Percentiles rank a stretch among this genome's conserved stretches.
These are phyloP conservation scores for Uloborus diversus DNA, from an alignment of 1,140 invertebrate species.

Conservation along the genomic window DNA sequence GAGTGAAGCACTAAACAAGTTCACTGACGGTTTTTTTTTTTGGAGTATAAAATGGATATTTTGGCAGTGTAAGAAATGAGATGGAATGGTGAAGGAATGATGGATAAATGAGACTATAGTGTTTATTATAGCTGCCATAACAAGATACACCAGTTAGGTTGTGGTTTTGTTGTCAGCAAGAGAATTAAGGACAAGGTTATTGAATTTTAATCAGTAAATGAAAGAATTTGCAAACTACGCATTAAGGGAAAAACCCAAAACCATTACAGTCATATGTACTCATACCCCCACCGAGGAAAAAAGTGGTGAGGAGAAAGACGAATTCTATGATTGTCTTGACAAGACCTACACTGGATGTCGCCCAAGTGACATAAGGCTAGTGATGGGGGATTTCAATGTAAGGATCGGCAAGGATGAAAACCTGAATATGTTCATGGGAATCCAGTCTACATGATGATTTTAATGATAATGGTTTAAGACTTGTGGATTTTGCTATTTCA, in stretches of 20 bases:
- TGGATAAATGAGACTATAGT: slow-evolving; percentile 17
- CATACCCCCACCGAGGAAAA: slow-evolving; percentile 26
- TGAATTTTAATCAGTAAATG: slow-evolving; percentile 10
- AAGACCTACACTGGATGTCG: slow-evolving; percentile 8
- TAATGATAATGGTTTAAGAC: not conserved
- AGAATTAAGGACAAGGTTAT: slow-evolving; percentile 21
- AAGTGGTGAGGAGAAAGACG: slow-evolving; percentile 14
- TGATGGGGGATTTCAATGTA: slow-evolving; percentile 17
- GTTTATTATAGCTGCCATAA: slow-evolving; percentile 22
- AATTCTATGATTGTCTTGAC: slow-evolving; percentile 32
- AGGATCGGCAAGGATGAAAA: not conserved
- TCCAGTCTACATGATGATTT: not conserved
- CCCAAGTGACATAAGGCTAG: slow-evolving; percentile 18
- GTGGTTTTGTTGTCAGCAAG: slow-evolving; percentile 27
- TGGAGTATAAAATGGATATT: slow-evolving; percentile 34
- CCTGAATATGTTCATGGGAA: not conserved
- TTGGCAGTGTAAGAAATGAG: slow-evolving; percentile 33
- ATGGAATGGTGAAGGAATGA: slow-evolving; percentile 15
- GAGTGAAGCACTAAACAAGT: slow-evolving; percentile 3
- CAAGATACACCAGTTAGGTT: slow-evolving; percentile 24
- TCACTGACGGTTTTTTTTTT: slow-evolving; percentile 21
- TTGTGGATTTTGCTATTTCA: not conserved
- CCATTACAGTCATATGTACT: slow-evolving; percentile 6
- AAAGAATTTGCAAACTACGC: slow-evolving; percentile 28
- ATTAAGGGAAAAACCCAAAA: slow-evolving; percentile 25